Base-by-base conservation (phyloP, 2,888 invertebrate species). In the Tetragonula carbonaria region DNA sequence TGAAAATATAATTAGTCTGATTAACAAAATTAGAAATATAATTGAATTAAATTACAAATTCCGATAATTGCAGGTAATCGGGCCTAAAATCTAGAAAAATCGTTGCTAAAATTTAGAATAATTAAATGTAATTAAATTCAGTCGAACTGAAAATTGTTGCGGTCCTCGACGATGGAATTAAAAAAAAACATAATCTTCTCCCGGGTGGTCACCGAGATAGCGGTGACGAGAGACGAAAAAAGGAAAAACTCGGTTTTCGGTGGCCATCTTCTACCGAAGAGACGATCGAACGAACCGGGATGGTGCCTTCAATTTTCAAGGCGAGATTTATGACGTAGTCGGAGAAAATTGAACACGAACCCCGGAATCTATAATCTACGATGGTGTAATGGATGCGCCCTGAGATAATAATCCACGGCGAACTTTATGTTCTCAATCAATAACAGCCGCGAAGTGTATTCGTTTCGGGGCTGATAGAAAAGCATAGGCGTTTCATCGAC, bases 271-370 rank as follows among this genome's bases (percentile, higher is more conserved):
- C 28, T 14, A 59, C n/a, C 55, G 45, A 18, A n/a, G 68, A 45
- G 38, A 57, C 23, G 71, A 23, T 78, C 23, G 67, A 80, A 57
- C 73, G 73, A 50, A 80, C 72, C 80, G 70, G 78, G 66, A 77
- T 74, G 80, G 76, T 71, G 80, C 84, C 87, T 89, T 87, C 87
- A 79, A 89, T 89, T 86, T 89, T 87, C 80, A 65, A 72, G 71
- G 55, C 73, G 80, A 80, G 87, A 89, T 89, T 89, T 89, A 89
- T 82, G 83, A 74, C 59, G 83, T 84, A 77, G 82, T 87, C 82
- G 78, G 82, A 86, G 89, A 89, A 89, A 89, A 89, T 89, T 87
- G 89, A 87, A 89, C 89, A 86, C 87, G 89, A 79, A 85, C 83
- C 86, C 73, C 23, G 77, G 84, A 87, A 89, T 89, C 88, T 83